Conservation (phyloP, 2,113 vertebrate genomes). For the Peromyscus maniculatus region DNA sequence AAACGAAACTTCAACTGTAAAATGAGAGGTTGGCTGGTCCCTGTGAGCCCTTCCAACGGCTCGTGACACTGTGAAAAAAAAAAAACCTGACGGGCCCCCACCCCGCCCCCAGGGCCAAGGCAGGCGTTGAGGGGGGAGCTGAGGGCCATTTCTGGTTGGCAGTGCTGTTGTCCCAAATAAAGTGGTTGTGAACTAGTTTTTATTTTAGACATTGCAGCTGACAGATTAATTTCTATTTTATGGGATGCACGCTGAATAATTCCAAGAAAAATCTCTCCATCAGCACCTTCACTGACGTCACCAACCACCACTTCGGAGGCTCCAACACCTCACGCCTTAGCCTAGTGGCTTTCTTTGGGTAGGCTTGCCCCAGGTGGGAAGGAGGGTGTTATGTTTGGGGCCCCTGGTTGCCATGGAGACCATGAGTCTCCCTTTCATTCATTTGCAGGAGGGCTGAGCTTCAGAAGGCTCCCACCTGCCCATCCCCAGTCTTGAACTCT, state of each 20-base stretch:
- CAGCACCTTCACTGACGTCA: slow-evolving; percentile 84
- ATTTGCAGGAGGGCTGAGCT: not conserved
- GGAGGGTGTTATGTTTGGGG: not conserved
- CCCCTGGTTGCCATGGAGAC: not conserved
- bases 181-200: slow-evolving; percentile 80
- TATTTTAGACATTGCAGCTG: slow-evolving; percentile 79
- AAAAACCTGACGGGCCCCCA: slow-evolving; percentile 65
- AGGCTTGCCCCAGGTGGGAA: slow-evolving; percentile 40
- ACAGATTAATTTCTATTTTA: slow-evolving; percentile 82
- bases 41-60: not conserved
- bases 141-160: slow-evolving; percentile 78
- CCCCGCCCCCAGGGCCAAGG: not conserved
- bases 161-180: slow-evolving; percentile 78
- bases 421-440: not conserved
- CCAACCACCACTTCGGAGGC: slow-evolving; percentile 78
- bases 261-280: slow-evolving; percentile 82
- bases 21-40: slow-evolving; percentile 53
- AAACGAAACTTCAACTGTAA: slow-evolving; percentile 69
- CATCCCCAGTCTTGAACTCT: not conserved
- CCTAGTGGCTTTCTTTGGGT: not conserved
- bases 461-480: not conserved
- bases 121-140: slow-evolving; percentile 45
- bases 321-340: not conserved
- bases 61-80: slow-evolving; percentile 29
- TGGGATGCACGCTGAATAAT: slow-evolving; percentile 76